Base-by-base conservation (phyloP, 2,797 vertebrate species). In the Myioborus melanocephalus region DNA sequence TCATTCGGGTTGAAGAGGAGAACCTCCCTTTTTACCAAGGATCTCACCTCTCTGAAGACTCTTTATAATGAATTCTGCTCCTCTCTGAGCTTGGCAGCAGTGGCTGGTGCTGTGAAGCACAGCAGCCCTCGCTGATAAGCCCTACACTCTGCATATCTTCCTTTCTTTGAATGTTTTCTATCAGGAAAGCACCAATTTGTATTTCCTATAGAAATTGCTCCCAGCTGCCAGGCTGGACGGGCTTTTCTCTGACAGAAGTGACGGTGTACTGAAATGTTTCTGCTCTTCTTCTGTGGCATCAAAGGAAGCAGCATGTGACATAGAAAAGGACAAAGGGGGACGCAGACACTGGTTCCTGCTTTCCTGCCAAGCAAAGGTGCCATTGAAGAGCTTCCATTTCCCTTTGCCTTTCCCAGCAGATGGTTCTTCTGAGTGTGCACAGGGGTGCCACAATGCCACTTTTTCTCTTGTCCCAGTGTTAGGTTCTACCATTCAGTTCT, bases 311-410 rank as follows among this genome's bases (percentile, higher is more conserved):
- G 43, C 39, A 8, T 1, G 6, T 23, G 12, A 21, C 0, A 6
- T 4, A 53, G 46, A 10, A 39, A 70, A 47, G 49, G 46, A 50
- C 37, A 47, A 61, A 50, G 18, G 10, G 26, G 8, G 44, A 32
- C 0, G 0, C 2, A 2, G 4, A 24, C 64, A 17, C 63, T 9
- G 41, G 32, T 37, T 65, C 26, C 37, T 35, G 63, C 73, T 24
- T 30, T 30, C 35, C 60, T 70, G 81, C 61, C 3, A 3, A 71
- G 70, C 19, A n/a, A n/a, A 78, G 19, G 27, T 35, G 52, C 26
- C 34, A 12, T 12, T 47, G n/a, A 65, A 78, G 26, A 71, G 19
- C 32, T 21, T 75, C n/a, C 46, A 34, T 76, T 89, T 75, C 14
- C 52, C 15, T 80, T 57, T 52, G 37, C 41, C 28, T 14, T 32